Percentiles rank a stretch among this genome's conserved stretches.
phyloP scores from a whole-genome alignment of 2,888 invertebrate species.

The Leucania comma region DNA sequence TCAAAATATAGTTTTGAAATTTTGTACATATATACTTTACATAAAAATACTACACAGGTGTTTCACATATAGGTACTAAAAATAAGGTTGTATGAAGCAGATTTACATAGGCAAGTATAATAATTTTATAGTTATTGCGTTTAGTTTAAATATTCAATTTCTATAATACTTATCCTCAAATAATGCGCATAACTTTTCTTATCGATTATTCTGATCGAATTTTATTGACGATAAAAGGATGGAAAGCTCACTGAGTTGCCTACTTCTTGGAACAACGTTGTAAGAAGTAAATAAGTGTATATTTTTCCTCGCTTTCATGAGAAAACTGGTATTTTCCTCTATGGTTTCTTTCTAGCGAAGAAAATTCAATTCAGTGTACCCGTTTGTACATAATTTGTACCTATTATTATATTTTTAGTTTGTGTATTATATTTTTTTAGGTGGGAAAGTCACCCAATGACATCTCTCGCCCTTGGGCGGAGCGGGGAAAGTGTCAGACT shows the following conservation, averaged over 20 bases:
- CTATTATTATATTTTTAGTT: too few relatives aligned
- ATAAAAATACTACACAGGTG: too few relatives aligned
- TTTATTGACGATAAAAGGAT: constrained; percentile 23
- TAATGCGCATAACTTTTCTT: constrained; percentile 13
- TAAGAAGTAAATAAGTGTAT: not conserved
- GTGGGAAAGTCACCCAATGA: too few relatives aligned
- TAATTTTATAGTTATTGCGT: not conserved
- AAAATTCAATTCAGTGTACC: too few relatives aligned
- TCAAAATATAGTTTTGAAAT: too few relatives aligned
- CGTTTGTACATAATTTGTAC: too few relatives aligned
- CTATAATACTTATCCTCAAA: not conserved
- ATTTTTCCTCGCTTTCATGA: not conserved
- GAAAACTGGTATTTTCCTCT: not conserved
- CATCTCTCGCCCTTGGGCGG: too few relatives aligned
- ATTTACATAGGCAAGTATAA: not conserved
- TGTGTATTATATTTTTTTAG: too few relatives aligned
- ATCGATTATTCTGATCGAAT: constrained; percentile 27
- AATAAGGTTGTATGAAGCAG: too few relatives aligned
- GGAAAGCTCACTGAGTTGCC: not conserved
- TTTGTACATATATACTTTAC: too few relatives aligned
- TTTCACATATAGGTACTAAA: too few relatives aligned
- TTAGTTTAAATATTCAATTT: not conserved
- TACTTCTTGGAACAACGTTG: not conserved
- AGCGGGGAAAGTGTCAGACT: too few relatives aligned
- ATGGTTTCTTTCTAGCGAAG: not conserved